phyloP scores from a whole-genome alignment of 2,888 invertebrate genomes.

The Luffia ferchaultella region DNA sequence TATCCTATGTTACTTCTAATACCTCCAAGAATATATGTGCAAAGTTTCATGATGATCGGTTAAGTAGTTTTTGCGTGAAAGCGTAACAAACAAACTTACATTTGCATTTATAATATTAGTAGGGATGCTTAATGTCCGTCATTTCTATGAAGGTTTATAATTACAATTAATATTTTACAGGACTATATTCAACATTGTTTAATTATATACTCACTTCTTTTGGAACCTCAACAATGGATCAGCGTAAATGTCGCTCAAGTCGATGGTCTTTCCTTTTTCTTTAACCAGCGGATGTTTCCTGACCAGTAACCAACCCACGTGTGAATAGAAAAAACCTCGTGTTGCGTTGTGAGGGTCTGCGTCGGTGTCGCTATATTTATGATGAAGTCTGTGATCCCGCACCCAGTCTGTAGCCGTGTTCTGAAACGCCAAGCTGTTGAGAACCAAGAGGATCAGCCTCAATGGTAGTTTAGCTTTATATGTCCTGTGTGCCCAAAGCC shows the following conservation, averaged over 20 bases:
- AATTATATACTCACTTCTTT: constrained; percentile 56
- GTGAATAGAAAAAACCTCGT: constrained; percentile 84
- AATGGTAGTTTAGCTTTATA: constrained; percentile 30
- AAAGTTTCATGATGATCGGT: too few relatives aligned
- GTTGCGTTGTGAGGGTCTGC: constrained; percentile 81
- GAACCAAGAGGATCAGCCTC: constrained; percentile 27
- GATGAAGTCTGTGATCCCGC: constrained; percentile 72
- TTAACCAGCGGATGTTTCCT: constrained; percentile 79
- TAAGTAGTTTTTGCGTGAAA: too few relatives aligned
- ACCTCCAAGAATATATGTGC: too few relatives aligned
- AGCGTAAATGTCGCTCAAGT: constrained; percentile 72
- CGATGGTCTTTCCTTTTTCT: constrained; percentile 72
- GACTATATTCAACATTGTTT: background rate
- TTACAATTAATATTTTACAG: background rate
- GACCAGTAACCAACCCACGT: constrained; percentile 83
- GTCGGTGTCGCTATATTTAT: constrained; percentile 80
- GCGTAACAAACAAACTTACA: background rate
- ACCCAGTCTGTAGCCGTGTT: constrained; percentile 67
- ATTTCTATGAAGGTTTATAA: background rate
- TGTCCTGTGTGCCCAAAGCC: constrained; percentile 29
- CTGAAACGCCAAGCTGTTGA: constrained; percentile 37
- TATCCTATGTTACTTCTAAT: too few relatives aligned
- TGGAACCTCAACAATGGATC: constrained; percentile 78
- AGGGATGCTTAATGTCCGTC: background rate
- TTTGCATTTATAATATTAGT: background rate